These are phyloP conservation scores for Drosophila repletoides DNA, from an alignment of 1,140 invertebrate genomes.

Conservation along the genomic window DNA sequence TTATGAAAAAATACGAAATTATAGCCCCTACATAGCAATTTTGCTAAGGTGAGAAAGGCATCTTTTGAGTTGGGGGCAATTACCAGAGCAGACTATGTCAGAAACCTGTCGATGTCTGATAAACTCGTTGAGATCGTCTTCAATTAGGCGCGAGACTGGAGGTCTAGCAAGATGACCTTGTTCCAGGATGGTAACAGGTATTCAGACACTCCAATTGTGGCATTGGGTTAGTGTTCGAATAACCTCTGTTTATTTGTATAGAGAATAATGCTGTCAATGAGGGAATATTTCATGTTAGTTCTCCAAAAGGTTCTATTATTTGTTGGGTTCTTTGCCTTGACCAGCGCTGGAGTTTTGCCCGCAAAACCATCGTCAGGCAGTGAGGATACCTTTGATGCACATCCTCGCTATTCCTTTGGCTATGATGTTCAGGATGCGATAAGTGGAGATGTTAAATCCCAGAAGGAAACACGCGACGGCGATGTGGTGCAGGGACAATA, in stretches of 20 bases:
- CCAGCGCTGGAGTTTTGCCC: constrained; percentile 48
- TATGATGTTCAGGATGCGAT: constrained; percentile 83
- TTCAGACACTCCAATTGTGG: constrained; percentile 46
- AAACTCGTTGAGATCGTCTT: constrained; percentile 57
- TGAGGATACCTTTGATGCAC: constrained; percentile 68
- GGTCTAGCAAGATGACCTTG: constrained; percentile 55
- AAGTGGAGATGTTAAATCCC: constrained; percentile 85
- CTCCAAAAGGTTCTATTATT: constrained; percentile 28
- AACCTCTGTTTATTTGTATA: constrained; percentile 45
- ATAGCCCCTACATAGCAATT: no score
- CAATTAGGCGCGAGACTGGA: constrained; percentile 63
- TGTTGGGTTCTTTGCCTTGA: constrained; percentile 26
- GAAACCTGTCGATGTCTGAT: constrained; percentile 74
- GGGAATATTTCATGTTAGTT: background rate
- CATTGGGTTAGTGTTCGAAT: constrained; percentile 57
- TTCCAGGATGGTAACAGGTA: constrained; percentile 40
- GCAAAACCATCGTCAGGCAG: constrained; percentile 5
- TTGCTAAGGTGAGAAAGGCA: constrained; percentile 6
- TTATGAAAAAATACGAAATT: no score
- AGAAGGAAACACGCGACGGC: constrained; percentile 84
- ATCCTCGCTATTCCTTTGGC: constrained; percentile 83
- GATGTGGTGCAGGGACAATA: constrained; percentile 85
- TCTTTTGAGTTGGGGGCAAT: background rate
- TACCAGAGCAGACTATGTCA: constrained; percentile 7
- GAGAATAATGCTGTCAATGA: no score